Evolutionary conservation across 1,140 invertebrate species (phyloP).

Genomic region (Armadillidium nasatum): DNA sequence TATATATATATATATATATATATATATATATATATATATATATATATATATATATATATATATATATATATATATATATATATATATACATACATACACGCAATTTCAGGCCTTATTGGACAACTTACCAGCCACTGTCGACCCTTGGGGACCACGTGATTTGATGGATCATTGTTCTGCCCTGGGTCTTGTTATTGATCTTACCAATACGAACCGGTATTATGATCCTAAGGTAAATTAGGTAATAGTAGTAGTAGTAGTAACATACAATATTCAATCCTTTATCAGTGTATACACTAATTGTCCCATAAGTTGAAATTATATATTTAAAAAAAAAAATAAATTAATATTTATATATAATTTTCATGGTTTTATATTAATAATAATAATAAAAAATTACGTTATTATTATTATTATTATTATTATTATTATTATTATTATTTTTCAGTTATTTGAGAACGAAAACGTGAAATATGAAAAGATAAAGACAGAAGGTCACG

Average conservation of each 20-base stretch:
- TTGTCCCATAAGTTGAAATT: not conserved
- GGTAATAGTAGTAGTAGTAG: constrained; percentile 14
- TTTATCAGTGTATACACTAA: not conserved
- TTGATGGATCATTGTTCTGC: constrained; percentile 55
- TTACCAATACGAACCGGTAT: constrained; percentile 64
- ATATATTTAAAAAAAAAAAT: not conserved
- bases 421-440: constrained; percentile 6
- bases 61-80: too few species aligned
- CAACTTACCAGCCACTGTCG: not conserved
- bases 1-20: too few species aligned
- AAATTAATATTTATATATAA: not conserved
- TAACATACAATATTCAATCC: not conserved
- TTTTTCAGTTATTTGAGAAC: constrained; percentile 40
- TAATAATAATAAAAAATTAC: not conserved
- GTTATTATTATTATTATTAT: constrained; percentile 24
- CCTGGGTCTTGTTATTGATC: constrained; percentile 62
- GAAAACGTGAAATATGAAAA: constrained; percentile 54
- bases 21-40: too few species aligned
- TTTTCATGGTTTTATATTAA: not conserved
- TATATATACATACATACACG: too few species aligned
- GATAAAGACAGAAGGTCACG: constrained; percentile 54
- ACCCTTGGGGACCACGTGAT: not conserved
- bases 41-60: too few species aligned
- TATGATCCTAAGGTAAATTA: constrained; percentile 54
- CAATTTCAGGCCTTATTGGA: not conserved